Conservation (phyloP, 2,113 vertebrate genomes). For the Chaetops frenatus region DNA sequence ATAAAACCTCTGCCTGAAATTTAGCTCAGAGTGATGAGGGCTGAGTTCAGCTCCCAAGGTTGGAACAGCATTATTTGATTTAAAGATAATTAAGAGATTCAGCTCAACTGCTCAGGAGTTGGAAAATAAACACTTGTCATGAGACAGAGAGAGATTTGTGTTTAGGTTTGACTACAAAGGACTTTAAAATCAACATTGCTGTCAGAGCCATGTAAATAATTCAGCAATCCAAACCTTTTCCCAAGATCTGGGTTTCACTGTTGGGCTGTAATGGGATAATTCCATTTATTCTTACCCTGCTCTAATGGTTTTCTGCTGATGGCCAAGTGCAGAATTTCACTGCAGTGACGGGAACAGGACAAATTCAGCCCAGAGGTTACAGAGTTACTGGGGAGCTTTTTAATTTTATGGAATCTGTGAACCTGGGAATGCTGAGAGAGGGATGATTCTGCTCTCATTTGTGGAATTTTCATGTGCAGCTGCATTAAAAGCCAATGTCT, state of each 20-base stretch:
- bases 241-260: not conserved
- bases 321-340: not conserved
- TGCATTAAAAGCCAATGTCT: not conserved
- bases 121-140: conserved; percentile 43
- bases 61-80: not conserved
- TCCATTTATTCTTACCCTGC: not conserved
- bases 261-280: not conserved
- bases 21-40: not conserved
- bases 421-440: not conserved
- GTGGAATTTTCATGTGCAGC: not conserved
- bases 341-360: not conserved
- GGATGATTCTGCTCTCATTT: not conserved
- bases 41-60: not conserved
- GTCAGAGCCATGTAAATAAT: conserved; percentile 1
- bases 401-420: not conserved
- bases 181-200: not conserved
- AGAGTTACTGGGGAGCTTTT: not conserved
- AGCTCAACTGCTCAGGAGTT: not conserved
- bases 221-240: not conserved
- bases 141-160: not conserved
- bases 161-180: conserved; percentile 3
- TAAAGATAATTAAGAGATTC: conserved; percentile 34
- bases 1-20: conserved; percentile 6
- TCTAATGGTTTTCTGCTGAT: not conserved
- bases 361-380: not conserved